Percentiles rank a stretch among this genome's conserved stretches.
Evolutionary conservation across 2,888 invertebrate genomes (phyloP).

Genomic region (Hydrotaea diabolus): DNA sequence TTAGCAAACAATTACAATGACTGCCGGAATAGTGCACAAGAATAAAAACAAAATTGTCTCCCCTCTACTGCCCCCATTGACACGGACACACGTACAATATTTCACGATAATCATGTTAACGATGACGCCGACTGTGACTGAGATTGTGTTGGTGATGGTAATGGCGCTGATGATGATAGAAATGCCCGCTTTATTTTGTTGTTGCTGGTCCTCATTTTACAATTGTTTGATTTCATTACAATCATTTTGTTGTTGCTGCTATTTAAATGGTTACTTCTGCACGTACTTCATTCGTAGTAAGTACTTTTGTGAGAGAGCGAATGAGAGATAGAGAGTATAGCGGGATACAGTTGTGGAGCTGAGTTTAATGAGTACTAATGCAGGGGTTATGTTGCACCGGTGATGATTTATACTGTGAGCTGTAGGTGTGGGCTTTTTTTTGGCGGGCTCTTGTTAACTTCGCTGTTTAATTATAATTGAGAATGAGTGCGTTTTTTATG

Average conservation of each 20-base stretch:
- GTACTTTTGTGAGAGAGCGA: neutral
- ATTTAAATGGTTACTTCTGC: conserved; percentile 54
- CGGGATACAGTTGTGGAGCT: too few relatives aligned
- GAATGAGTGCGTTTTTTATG: neutral
- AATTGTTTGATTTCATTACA: conserved; percentile 19
- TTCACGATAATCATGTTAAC: conserved; percentile 31
- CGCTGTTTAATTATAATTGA: conserved; percentile 5
- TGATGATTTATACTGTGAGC: neutral
- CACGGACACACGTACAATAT: neutral
- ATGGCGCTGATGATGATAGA: conserved; percentile 12
- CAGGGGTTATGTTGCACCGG: conserved; percentile 63
- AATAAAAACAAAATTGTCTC: neutral
- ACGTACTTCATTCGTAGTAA: conserved; percentile 57
- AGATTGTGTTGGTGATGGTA: neutral
- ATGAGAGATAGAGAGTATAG: neutral
- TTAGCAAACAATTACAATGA: conserved; percentile 3
- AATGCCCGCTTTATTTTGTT: neutral
- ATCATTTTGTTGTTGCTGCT: conserved; percentile 23
- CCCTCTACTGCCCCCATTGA: neutral
- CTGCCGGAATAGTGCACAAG: neutral
- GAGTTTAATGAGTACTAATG: conserved; percentile 74
- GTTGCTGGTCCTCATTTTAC: conserved; percentile 9
- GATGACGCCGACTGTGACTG: neutral
- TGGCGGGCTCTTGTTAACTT: conserved; percentile 24
- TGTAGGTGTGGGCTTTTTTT: neutral